phyloP scores from a whole-genome alignment of 1,140 invertebrate genomes.

The Delia radicum region DNA sequence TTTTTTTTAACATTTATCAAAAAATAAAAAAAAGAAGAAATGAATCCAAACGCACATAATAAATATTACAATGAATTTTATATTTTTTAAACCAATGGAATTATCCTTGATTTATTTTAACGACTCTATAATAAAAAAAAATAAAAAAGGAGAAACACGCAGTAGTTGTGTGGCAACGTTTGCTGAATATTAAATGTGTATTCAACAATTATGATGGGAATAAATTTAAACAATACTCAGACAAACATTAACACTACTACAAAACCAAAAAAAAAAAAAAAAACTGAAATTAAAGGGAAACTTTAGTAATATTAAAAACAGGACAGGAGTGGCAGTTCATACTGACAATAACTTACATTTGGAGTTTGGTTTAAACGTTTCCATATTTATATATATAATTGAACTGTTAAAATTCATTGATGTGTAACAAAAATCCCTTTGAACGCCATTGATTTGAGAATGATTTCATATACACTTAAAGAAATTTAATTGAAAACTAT shows the following conservation, averaged over 20 bases:
- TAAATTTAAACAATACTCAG: background rate
- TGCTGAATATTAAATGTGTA: background rate
- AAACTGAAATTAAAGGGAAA: background rate
- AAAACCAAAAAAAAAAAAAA: background rate
- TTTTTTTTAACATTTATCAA: background rate
- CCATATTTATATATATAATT: background rate
- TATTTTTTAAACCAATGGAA: background rate
- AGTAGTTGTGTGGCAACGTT: background rate
- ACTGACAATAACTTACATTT: background rate
- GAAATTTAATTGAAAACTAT: too few relatives aligned
- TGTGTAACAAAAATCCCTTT: background rate
- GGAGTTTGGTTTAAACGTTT: background rate
- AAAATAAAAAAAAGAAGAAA: background rate
- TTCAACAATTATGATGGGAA: background rate
- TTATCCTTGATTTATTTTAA: slow-evolving; percentile 2
- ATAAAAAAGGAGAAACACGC: background rate
- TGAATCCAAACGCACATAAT: background rate
- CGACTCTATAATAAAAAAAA: background rate
- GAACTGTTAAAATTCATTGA: background rate
- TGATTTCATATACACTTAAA: background rate
- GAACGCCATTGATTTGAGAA: background rate
- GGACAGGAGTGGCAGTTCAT: background rate
- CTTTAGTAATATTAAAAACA: background rate
- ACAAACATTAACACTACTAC: background rate
- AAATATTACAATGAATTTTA: background rate